These are phyloP conservation scores for Zaprionus camerounensis DNA, from an alignment of 1,140 invertebrate species.

Conservation along the genomic window DNA sequence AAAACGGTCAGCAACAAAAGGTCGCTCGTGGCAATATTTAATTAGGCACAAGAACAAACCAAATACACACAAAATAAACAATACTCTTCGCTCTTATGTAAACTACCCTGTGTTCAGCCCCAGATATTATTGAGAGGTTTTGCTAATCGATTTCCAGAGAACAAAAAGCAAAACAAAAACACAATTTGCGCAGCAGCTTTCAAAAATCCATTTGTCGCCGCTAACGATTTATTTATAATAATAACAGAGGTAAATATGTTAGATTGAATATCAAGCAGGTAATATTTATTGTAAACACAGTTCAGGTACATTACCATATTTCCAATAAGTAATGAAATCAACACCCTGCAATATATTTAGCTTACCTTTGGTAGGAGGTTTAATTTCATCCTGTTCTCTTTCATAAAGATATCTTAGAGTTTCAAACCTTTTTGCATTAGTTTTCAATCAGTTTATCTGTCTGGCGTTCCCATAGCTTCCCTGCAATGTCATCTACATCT, in stretches of 20 bases:
- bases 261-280: neutral
- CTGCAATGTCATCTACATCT: constrained; percentile 29
- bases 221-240: constrained; percentile 13
- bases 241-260: constrained; percentile 41
- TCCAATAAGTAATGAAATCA: neutral
- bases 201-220: constrained; percentile 6
- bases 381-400: neutral
- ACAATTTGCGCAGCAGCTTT: constrained; percentile 46
- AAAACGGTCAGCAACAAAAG: constrained; percentile 13
- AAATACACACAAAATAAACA: constrained; percentile 6
- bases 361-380: neutral
- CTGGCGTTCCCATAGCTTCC: constrained; percentile 17
- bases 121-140: neutral
- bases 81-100: constrained; percentile 37
- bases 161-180: constrained; percentile 12
- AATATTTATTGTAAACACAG: neutral
- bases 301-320: neutral
- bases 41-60: constrained; percentile 4
- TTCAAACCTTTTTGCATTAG: neutral
- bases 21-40: constrained; percentile 1
- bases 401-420: neutral
- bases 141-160: constrained; percentile 12
- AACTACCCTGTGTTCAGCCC: constrained; percentile 1
- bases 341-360: neutral
- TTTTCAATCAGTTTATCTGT: constrained; percentile 17